Conservation (phyloP, 2,888 invertebrate species). For the Andrena haemorrhoa region DNA sequence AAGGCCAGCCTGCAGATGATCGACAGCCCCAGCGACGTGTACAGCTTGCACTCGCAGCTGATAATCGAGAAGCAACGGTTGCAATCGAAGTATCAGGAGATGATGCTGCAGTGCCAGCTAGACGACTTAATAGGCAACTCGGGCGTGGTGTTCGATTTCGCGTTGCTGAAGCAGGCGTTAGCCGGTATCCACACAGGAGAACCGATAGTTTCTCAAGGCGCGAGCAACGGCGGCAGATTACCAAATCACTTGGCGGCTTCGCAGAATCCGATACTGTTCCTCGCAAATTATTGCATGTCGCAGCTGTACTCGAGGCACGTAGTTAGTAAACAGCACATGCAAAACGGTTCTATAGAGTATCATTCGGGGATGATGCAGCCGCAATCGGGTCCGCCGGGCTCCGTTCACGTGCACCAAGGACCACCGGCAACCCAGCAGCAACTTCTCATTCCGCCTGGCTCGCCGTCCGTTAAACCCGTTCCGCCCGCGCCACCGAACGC, state of each 20-base stretch:
- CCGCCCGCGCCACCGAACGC: constrained; percentile 77
- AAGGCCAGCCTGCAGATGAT: constrained; percentile 87
- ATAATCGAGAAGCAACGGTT: constrained; percentile 89
- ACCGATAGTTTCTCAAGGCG: constrained; percentile 79
- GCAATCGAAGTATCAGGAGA: constrained; percentile 89
- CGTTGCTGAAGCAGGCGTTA: constrained; percentile 89
- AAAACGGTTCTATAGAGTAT: constrained; percentile 86
- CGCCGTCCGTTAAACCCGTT: constrained; percentile 81
- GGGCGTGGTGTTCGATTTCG: constrained; percentile 89
- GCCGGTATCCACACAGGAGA: constrained; percentile 88
- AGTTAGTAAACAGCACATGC: constrained; percentile 86
- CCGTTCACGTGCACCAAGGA: constrained; percentile 84
- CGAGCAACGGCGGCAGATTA: constrained; percentile 78
- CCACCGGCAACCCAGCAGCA: constrained; percentile 76
- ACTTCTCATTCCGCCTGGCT: constrained; percentile 81
- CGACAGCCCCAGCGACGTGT: constrained; percentile 87
- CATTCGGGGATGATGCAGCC: constrained; percentile 78
- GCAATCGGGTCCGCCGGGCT: constrained; percentile 76
- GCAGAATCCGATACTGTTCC: constrained; percentile 90
- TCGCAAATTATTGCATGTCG: constrained; percentile 92
- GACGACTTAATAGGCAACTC: constrained; percentile 90
- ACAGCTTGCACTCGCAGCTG: constrained; percentile 87
- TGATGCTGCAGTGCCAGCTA: constrained; percentile 90
- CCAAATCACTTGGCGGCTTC: constrained; percentile 84
- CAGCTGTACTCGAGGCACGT: constrained; percentile 90